Evolutionary conservation across 2,888 invertebrate species (phyloP).

Genomic region (Ischnura elegans): DNA sequence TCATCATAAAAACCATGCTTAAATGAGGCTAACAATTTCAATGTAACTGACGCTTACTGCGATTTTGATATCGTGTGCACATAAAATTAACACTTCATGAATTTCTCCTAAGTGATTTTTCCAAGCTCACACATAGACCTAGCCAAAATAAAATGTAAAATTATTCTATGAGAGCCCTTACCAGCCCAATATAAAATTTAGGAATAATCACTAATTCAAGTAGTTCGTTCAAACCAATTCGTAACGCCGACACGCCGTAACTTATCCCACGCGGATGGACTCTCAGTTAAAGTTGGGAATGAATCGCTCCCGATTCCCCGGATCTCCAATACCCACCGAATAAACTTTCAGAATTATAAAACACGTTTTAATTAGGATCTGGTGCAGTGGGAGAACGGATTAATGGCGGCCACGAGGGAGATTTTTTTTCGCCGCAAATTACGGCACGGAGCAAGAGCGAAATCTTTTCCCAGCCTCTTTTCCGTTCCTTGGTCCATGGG

Average conservation of each 20-base stretch:
- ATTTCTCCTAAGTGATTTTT: no score
- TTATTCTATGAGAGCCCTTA: no score
- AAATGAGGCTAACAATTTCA: no score
- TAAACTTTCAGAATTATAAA: background rate
- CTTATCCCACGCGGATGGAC: background rate
- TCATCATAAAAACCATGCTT: no score
- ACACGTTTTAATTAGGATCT: conserved; percentile 26
- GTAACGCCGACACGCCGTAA: background rate
- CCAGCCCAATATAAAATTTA: no score
- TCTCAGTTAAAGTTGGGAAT: background rate
- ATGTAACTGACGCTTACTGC: no score
- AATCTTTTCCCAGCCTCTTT: background rate
- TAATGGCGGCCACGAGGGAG: background rate
- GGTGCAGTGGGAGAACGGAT: background rate
- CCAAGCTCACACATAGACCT: no score
- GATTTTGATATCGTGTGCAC: no score
- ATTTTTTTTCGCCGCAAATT: background rate
- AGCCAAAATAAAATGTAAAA: no score
- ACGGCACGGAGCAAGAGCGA: background rate
- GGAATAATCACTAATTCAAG: no score
- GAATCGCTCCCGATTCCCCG: background rate
- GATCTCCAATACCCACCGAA: background rate
- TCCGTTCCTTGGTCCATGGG: background rate
- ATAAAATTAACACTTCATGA: no score
- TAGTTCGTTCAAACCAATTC: no score